These are phyloP conservation scores for Phalacrocorax pelagicus DNA, from an alignment of 2,113 vertebrate genomes.

Conservation along the genomic window DNA sequence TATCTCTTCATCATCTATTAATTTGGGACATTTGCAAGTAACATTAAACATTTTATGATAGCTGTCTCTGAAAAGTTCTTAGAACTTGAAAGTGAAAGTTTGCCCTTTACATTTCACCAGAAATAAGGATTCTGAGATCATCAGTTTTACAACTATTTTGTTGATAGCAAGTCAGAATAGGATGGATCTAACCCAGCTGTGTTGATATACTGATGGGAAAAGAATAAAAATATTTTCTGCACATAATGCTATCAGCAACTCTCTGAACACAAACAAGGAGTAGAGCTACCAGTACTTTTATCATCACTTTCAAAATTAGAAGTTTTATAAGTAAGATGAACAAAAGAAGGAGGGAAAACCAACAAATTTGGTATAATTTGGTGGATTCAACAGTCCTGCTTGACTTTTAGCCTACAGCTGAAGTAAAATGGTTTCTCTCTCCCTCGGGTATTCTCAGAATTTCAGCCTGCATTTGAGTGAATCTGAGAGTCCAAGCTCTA, in stretches of 20 bases:
- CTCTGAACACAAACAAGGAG: not conserved
- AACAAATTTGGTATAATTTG: not conserved
- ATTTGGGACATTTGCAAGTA: not conserved
- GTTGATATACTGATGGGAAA: not conserved
- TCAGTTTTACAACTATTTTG: not conserved
- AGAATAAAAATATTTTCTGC: not conserved
- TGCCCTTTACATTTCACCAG: not conserved
- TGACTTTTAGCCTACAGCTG: not conserved
- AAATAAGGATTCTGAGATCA: not conserved
- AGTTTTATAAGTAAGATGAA: fast-evolving
- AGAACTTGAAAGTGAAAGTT: not conserved
- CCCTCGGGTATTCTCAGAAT: not conserved
- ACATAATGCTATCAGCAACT: not conserved
- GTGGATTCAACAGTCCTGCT: not conserved
- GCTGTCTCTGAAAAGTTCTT: not conserved
- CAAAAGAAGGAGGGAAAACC: not conserved
- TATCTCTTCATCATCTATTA: not conserved
- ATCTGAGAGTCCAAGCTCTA: not conserved
- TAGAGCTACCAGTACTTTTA: not conserved
- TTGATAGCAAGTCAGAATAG: not conserved
- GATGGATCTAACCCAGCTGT: no score
- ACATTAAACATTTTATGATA: not conserved
- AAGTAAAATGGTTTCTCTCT: not conserved
- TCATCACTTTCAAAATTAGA: not conserved
- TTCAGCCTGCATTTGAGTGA: not conserved